phyloP scores from a whole-genome alignment of 2,797 vertebrate species.

The Hyperoplus immaculatus region DNA sequence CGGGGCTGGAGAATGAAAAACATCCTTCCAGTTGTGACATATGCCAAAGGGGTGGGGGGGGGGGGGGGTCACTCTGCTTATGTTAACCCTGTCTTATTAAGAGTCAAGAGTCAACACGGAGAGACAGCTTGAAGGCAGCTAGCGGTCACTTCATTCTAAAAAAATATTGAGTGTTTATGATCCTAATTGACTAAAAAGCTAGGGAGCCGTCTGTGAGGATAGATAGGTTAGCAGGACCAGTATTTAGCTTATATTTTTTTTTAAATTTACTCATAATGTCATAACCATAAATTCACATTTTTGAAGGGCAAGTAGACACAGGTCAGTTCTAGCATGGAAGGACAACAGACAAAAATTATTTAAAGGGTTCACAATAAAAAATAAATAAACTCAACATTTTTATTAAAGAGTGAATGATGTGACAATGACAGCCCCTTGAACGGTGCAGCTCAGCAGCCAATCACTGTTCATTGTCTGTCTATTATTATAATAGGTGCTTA shows the following conservation, averaged over 20 bases:
- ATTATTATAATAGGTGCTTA: slow-evolving; percentile 34
- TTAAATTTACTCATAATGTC: slow-evolving; percentile 12
- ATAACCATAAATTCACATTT: slow-evolving; percentile 11
- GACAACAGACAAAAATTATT: not conserved
- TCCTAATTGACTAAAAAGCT: slow-evolving; percentile 72
- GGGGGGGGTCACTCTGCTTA: slow-evolving; percentile 69
- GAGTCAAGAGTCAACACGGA: slow-evolving; percentile 65
- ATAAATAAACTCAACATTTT: slow-evolving; percentile 17
- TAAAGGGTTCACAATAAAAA: slow-evolving; percentile 2
- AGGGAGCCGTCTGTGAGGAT: slow-evolving; percentile 31
- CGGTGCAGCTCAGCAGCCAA: slow-evolving; percentile 22
- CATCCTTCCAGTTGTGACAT: slow-evolving; percentile 68
- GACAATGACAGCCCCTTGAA: slow-evolving; percentile 26
- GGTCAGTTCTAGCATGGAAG: not conserved
- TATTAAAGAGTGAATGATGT: slow-evolving; percentile 14
- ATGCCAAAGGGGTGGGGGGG: slow-evolving; percentile 57
- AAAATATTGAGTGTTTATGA: slow-evolving; percentile 54
- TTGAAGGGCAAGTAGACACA: slow-evolving; percentile 9
- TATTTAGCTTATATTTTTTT: slow-evolving; percentile 9
- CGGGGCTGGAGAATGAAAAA: slow-evolving; percentile 69
- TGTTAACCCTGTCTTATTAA: slow-evolving; percentile 86
- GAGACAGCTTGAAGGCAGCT: slow-evolving; percentile 70
- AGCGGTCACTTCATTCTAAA: slow-evolving; percentile 51
- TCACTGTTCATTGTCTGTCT: slow-evolving; percentile 33
- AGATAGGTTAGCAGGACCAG: slow-evolving; percentile 23